phyloP scores from a whole-genome alignment of 2,797 vertebrate species.

The Allenopithecus nigroviridis region DNA sequence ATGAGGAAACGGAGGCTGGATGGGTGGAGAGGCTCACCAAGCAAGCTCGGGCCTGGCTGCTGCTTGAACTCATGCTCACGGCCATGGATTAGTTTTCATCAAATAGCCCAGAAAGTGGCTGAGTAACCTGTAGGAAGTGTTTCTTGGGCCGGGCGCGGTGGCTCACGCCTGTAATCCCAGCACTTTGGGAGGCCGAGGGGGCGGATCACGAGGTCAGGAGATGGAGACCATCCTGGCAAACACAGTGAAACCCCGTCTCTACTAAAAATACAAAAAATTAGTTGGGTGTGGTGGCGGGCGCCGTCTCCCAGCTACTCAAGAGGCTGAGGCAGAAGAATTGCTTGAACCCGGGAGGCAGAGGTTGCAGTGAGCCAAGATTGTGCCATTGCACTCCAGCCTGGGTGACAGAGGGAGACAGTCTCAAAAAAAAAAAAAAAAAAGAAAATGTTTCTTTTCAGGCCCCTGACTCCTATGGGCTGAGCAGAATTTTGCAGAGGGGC shows the following conservation, averaged over 20 bases:
- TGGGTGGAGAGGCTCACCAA: not conserved
- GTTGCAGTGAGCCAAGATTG: not conserved
- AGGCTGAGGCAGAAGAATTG: not conserved
- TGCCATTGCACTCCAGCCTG: not conserved
- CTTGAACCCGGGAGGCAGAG: not conserved
- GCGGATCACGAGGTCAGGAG: not conserved
- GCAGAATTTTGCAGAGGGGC: not conserved
- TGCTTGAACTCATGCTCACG: not conserved
- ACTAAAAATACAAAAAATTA: not conserved
- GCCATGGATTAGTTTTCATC: fast-evolving
- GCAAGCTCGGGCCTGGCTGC: fast-evolving
- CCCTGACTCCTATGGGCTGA: not conserved
- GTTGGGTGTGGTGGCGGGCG: fast-evolving
- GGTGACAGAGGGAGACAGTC: not conserved
- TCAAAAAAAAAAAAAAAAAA: not conserved
- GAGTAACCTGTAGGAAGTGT: not conserved
- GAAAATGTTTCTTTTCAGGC: not conserved
- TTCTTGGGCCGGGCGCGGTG: fast-evolving
- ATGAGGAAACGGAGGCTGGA: not conserved
- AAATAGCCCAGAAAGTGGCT: not conserved
- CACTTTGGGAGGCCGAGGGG: not conserved
- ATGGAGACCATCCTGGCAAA: not conserved
- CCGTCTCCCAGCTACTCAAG: not conserved
- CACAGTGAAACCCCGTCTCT: not conserved
- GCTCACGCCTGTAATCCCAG: not conserved